phyloP scores from a whole-genome alignment of 2,113 vertebrate species.

The Mola mola region DNA sequence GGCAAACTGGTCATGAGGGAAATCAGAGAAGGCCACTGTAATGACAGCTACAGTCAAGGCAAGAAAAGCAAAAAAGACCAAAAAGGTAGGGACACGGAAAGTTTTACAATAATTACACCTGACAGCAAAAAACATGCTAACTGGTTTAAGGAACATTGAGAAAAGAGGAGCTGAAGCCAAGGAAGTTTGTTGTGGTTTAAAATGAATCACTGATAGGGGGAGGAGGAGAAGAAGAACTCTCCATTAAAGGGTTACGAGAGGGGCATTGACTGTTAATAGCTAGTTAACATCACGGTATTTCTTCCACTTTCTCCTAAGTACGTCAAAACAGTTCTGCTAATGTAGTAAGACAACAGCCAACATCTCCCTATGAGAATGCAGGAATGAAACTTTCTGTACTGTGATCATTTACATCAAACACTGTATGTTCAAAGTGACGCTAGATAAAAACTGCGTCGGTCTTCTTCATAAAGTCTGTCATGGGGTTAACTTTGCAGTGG shows the following conservation, averaged over 20 bases:
- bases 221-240: neutral
- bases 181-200: neutral
- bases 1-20: neutral
- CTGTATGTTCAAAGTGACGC: no score
- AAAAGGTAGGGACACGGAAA: neutral
- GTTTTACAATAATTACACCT: constrained; percentile 5
- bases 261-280: constrained; percentile 23
- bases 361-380: neutral
- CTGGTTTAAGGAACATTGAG: neutral
- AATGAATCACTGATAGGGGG: constrained; percentile 9
- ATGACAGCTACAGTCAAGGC: neutral
- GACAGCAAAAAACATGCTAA: constrained; percentile 9
- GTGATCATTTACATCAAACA: no score
- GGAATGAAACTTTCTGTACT: neutral
- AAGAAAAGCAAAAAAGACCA: neutral
- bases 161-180: neutral
- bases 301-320: constrained; percentile 16
- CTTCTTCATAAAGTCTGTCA: no score
- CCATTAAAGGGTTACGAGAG: constrained; percentile 20
- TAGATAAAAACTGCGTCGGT: no score
- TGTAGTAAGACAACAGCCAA: neutral
- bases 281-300: neutral
- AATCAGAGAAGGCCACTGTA: neutral
- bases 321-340: constrained; percentile 5
- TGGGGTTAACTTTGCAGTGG: neutral